phyloP scores from a whole-genome alignment of 2,113 vertebrate species.

The Plecturocebus donacophilus region DNA sequence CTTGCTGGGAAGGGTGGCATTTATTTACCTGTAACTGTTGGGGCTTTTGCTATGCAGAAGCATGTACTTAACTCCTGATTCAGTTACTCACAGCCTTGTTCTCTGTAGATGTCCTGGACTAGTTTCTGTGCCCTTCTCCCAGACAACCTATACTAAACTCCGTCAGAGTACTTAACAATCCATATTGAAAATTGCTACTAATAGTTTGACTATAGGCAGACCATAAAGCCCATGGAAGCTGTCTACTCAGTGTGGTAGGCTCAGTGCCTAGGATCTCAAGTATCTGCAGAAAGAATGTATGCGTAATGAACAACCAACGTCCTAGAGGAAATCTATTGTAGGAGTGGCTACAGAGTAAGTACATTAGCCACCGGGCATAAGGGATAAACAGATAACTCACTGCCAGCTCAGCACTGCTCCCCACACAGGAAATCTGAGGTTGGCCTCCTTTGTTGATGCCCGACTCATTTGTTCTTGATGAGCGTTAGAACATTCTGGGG shows the following conservation, averaged over 20 bases:
- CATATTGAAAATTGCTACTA: background rate
- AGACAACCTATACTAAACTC: background rate
- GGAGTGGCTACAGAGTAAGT: background rate
- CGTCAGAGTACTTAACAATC: background rate
- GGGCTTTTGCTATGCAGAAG: background rate
- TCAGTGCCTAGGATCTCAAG: background rate
- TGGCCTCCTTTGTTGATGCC: background rate
- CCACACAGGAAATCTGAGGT: background rate
- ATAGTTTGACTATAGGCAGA: background rate
- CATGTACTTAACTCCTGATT: background rate
- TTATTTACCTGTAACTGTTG: background rate
- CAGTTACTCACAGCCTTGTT: background rate
- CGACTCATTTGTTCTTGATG: background rate
- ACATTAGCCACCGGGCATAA: fast-evolving
- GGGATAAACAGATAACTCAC: background rate
- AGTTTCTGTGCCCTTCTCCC: background rate
- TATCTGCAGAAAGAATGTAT: background rate
- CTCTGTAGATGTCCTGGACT: background rate
- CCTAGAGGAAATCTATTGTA: background rate
- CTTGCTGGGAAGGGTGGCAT: background rate
- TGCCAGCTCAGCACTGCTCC: background rate
- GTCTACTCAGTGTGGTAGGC: background rate
- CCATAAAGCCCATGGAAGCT: background rate
- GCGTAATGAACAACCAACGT: background rate
- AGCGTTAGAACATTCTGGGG: background rate